A percentile compares a stretch with the other conserved stretches of the same genome.
These are phyloP conservation scores for Prorops nasuta DNA, from an alignment of 1,140 invertebrate genomes.

Conservation along the genomic window DNA sequence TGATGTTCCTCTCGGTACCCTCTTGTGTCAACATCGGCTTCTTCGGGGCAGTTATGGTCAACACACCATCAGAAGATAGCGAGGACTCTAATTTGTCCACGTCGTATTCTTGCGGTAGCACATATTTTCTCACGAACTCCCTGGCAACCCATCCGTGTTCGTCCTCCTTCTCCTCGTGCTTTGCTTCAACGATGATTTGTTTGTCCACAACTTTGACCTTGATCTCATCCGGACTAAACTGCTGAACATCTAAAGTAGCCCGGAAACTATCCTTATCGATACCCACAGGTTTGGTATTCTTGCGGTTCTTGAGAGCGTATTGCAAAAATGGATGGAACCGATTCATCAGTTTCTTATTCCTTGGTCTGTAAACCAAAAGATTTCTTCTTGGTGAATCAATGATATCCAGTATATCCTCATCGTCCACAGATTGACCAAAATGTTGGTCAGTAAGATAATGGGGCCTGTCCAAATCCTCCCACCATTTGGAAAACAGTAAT, in stretches of 20 bases:
- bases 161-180: constrained; percentile 80
- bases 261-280: constrained; percentile 53
- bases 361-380: neutral
- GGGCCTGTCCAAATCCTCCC: constrained; percentile 54
- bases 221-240: constrained; percentile 85
- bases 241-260: constrained; percentile 80
- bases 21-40: neutral
- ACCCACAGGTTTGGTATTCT: constrained; percentile 38
- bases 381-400: constrained; percentile 29
- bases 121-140: constrained; percentile 71
- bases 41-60: constrained; percentile 65
- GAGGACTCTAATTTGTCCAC: constrained; percentile 64
- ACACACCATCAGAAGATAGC: constrained; percentile 71
- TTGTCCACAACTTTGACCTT: constrained; percentile 83
- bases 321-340: neutral
- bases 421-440: constrained; percentile 58
- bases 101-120: constrained; percentile 63
- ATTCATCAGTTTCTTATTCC: neutral
- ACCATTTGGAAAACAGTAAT: constrained; percentile 52
- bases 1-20: constrained; percentile 22
- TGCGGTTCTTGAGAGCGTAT: neutral
- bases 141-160: constrained; percentile 74
- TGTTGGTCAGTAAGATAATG: constrained; percentile 61
- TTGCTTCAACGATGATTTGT: constrained; percentile 75
- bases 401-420: constrained; percentile 56